Conservation (phyloP, 2,113 vertebrate species). For the Cephalopholis sonnerati region DNA sequence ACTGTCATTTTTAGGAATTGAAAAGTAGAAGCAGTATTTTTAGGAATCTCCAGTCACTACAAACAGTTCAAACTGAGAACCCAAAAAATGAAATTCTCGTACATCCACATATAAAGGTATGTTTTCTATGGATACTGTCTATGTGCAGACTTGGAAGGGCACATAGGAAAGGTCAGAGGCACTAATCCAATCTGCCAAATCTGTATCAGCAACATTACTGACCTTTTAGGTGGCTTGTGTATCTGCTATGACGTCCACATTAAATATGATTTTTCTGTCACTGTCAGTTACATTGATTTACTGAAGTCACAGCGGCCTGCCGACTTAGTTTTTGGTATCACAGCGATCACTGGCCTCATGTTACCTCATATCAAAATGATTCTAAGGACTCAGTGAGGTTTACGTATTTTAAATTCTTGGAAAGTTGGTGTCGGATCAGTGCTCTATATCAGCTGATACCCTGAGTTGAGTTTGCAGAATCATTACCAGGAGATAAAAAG, state of each 20-base stretch:
- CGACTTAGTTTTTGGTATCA: neutral
- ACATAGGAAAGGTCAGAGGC: neutral
- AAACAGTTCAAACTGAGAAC: slow-evolving; percentile 3
- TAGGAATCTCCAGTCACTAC: neutral
- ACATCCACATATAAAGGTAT: fast-evolving
- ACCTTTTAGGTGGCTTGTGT: neutral
- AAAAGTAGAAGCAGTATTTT: neutral
- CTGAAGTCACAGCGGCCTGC: neutral
- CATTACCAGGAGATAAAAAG: neutral
- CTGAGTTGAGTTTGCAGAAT: neutral
- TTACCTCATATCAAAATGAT: neutral
- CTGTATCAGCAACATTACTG: neutral
- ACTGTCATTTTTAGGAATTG: neutral
- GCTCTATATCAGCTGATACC: neutral
- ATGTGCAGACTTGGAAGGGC: neutral
- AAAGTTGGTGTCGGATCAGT: neutral
- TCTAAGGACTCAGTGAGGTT: neutral
- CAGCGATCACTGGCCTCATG: neutral
- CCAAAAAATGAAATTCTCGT: neutral
- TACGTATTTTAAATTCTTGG: neutral
- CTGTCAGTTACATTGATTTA: neutral
- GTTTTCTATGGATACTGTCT: neutral
- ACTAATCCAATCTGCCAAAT: neutral
- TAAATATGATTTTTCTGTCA: slow-evolving; percentile 3
- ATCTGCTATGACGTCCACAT: neutral